Conservation (phyloP, 2,113 vertebrate genomes). For the Amblyornis subalaris region DNA sequence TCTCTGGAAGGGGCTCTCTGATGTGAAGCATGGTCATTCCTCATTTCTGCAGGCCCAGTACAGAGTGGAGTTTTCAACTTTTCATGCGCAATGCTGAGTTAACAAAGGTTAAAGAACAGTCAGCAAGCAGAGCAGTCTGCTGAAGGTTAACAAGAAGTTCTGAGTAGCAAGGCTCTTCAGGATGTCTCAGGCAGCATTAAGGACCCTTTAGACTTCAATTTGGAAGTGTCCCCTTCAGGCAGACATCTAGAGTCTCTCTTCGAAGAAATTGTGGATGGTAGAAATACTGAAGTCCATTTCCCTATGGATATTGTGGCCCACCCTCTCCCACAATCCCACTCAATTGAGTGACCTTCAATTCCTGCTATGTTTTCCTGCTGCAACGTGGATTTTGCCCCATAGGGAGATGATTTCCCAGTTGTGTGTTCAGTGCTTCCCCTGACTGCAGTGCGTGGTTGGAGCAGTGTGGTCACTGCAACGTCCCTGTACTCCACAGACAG, state of each 20-base stretch:
- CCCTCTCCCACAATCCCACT: background rate
- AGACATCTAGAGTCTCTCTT: background rate
- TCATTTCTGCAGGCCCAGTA: background rate
- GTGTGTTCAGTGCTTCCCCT: background rate
- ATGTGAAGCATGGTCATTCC: background rate
- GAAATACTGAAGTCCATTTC: background rate
- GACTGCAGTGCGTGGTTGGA: background rate
- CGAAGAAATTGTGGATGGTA: background rate
- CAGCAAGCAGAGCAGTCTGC: background rate
- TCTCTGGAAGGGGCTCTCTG: background rate
- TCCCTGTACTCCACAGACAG: background rate
- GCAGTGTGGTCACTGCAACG: background rate
- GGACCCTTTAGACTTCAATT: background rate
- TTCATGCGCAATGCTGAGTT: background rate
- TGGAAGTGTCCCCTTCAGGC: background rate
- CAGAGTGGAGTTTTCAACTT: background rate
- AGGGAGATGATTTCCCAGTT: background rate
- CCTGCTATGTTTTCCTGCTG: background rate
- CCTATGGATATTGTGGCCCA: background rate
- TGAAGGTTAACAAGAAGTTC: background rate
- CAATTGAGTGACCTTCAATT: background rate
- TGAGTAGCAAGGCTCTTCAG: background rate
- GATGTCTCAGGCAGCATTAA: background rate
- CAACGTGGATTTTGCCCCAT: background rate
- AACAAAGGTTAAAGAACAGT: background rate